Conservation (phyloP, 2,888 invertebrate genomes). For the Cheilosia variabilis region DNA sequence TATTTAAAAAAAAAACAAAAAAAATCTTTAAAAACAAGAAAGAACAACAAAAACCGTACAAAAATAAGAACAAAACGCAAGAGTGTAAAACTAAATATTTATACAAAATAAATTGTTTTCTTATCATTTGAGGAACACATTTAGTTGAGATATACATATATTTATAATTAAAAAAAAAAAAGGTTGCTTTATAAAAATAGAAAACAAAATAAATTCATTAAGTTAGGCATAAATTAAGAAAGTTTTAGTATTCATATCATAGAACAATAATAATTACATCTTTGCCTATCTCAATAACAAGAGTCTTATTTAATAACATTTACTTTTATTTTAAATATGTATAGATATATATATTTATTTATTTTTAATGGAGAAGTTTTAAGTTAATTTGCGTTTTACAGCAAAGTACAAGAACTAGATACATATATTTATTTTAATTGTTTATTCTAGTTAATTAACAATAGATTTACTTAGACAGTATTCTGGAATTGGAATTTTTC, state of each 20-base stretch:
- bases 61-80: conserved; percentile 29
- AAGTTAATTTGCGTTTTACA: conserved; percentile 23
- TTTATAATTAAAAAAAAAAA: conserved; percentile 31
- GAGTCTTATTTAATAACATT: conserved; percentile 65
- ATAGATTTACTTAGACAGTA: conserved; percentile 57
- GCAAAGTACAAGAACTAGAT: conserved; percentile 56
- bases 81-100: conserved; percentile 52
- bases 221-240: conserved; percentile 21
- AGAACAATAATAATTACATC: conserved; percentile 45
- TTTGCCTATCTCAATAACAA: conserved; percentile 61
- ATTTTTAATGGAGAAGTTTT: conserved; percentile 53
- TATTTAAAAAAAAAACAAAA: conserved; percentile 2
- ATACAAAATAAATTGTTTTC: conserved; percentile 47
- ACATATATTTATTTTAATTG: conserved; percentile 50
- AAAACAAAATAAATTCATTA: conserved; percentile 44
- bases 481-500: conserved; percentile 60
- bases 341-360: conserved; percentile 45
- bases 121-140: conserved; percentile 67
- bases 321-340: conserved; percentile 43
- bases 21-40: neutral
- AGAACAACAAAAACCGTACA: conserved; percentile 7
- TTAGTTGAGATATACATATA: conserved; percentile 52
- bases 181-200: conserved; percentile 34
- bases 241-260: conserved; percentile 4
- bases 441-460: conserved; percentile 72